Conservation (phyloP, 2,888 invertebrate genomes). For the Drymonia ruficornis region DNA sequence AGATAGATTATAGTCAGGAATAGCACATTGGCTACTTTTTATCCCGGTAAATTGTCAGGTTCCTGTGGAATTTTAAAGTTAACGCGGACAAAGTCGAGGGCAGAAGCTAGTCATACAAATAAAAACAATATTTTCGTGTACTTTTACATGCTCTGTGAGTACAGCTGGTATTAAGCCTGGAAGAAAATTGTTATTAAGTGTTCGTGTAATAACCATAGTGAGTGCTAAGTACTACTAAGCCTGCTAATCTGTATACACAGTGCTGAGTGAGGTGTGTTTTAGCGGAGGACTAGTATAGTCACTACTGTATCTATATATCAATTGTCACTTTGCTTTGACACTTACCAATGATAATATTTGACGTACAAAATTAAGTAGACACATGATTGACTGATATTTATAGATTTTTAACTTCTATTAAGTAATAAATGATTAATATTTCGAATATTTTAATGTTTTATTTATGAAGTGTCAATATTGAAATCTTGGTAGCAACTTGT, state of each 20-base stretch:
- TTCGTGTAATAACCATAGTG: neutral
- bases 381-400: conserved; percentile 29
- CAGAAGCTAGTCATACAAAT: no score
- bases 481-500: conserved; percentile 3
- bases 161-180: no score
- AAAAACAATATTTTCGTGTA: no score
- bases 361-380: conserved; percentile 31
- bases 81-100: no score
- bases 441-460: conserved; percentile 3
- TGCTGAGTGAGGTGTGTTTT: neutral
- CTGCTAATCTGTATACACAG: neutral
- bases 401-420: conserved; percentile 19
- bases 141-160: no score
- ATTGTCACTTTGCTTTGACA: conserved; percentile 30
- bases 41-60: no score
- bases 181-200: no score
- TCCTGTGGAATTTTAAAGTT: no score
- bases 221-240: no score
- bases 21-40: no score
- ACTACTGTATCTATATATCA: conserved; percentile 18
- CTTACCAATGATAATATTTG: conserved; percentile 28
- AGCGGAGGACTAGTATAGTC: neutral
- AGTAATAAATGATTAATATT: conserved; percentile 8
- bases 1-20: no score
- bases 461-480: conserved; percentile 6